These are phyloP conservation scores for Halocynthia roretzi DNA, from an alignment of 23 tunicate species.

Conservation along the genomic window DNA sequence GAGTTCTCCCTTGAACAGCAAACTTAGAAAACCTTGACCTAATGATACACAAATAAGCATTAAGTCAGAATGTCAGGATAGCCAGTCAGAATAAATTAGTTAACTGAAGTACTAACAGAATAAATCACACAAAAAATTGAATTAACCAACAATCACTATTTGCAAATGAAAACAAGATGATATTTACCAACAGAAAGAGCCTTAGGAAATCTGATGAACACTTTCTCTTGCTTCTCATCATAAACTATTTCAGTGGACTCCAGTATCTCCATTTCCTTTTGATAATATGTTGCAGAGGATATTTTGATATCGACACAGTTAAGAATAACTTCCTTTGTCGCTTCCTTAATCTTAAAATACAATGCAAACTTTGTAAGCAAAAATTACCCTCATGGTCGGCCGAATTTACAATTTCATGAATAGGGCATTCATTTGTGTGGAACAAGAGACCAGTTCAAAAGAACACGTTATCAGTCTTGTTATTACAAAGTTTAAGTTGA, in stretches of 20 bases:
- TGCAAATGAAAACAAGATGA: background rate
- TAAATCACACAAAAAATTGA: no score
- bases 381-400: no score
- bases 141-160: background rate
- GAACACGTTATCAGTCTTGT: no score
- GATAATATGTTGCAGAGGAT: slow-evolving; percentile 29
- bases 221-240: slow-evolving; percentile 61
- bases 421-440: no score
- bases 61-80: no score
- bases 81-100: no score
- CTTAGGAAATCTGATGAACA: slow-evolving; percentile 36
- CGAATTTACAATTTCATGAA: no score
- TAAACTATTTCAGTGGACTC: slow-evolving; percentile 23
- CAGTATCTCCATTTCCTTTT: slow-evolving; percentile 14
- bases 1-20: slow-evolving; percentile 69
- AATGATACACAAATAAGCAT: background rate
- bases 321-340: slow-evolving; percentile 40
- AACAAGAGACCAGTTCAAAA: no score
- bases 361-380: no score
- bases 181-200: slow-evolving; percentile 40
- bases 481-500: no score
- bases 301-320: slow-evolving; percentile 75
- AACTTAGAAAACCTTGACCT: slow-evolving; percentile 53
- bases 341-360: slow-evolving; percentile 42
- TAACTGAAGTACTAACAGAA: no score